Evolutionary conservation across 2,797 vertebrate genomes (phyloP).

Genomic region (Echeneis naucrates): DNA sequence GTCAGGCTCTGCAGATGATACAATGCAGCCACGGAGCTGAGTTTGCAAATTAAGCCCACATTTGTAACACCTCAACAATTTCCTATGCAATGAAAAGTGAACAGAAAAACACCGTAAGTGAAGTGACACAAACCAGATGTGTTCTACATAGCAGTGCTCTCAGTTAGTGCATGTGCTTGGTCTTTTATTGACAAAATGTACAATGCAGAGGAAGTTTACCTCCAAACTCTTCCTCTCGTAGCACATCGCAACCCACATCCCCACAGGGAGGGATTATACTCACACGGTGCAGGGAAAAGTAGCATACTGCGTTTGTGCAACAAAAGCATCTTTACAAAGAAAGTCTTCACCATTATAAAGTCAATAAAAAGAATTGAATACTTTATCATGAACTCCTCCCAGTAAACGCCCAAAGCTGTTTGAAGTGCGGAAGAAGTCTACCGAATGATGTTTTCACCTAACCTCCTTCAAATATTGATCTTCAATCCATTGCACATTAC

Average conservation of each 20-base stretch:
- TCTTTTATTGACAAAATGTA: neutral
- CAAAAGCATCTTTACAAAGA: slow-evolving; percentile 35
- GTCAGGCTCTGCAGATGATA: neutral
- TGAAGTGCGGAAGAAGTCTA: slow-evolving; percentile 51
- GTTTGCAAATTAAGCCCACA: slow-evolving; percentile 2
- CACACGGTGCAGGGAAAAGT: slow-evolving; percentile 8
- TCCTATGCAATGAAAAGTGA: neutral
- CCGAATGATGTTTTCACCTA: slow-evolving; percentile 28
- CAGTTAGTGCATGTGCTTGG: neutral
- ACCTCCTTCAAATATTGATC: slow-evolving; percentile 30
- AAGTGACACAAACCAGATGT: neutral
- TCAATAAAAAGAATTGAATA: slow-evolving; percentile 44
- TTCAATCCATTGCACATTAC: slow-evolving; percentile 45
- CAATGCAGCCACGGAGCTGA: neutral
- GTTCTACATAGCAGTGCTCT: neutral
- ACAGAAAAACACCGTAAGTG: neutral
- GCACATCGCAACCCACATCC: slow-evolving; percentile 7
- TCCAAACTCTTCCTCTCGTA: neutral
- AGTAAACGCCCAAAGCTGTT: slow-evolving; percentile 23
- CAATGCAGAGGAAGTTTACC: neutral
- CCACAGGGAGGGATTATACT: slow-evolving; percentile 5
- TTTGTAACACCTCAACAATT: neutral
- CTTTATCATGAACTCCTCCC: slow-evolving; percentile 21
- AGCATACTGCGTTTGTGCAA: neutral
- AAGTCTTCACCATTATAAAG: slow-evolving; percentile 32